Percentiles rank a stretch among this genome's conserved stretches.
Conservation (phyloP, 2,113 vertebrate genomes). For the Corapipo altera region DNA sequence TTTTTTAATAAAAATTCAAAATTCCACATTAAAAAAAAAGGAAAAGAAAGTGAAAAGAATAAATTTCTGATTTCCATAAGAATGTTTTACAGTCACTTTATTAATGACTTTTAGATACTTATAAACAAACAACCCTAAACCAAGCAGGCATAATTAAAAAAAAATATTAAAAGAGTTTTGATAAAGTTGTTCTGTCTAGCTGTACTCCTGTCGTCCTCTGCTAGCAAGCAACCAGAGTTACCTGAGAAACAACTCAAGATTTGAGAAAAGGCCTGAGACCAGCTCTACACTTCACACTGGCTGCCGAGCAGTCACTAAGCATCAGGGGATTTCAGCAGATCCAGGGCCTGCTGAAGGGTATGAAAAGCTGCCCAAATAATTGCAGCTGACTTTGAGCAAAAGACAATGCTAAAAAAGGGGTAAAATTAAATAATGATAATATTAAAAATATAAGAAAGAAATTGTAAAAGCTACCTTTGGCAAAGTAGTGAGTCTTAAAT, state of each 20-base stretch:
- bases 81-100: neutral
- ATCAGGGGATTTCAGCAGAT: neutral
- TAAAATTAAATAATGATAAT: neutral
- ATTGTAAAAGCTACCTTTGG: neutral
- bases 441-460: fast-evolving
- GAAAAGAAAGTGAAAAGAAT: neutral
- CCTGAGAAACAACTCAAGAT: neutral
- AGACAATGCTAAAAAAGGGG: neutral
- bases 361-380: neutral
- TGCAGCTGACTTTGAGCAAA: neutral
- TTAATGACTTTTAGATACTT: neutral
- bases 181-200: neutral
- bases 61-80: neutral
- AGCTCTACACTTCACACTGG: fast-evolving
- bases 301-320: fast-evolving
- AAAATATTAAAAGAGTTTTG: neutral
- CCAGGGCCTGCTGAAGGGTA: neutral
- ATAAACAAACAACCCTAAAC: neutral
- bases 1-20: neutral
- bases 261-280: neutral
- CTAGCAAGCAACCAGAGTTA: neutral
- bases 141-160: neutral
- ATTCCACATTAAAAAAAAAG: neutral
- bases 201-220: neutral
- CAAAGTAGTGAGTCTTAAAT: neutral